Percentiles rank a stretch among this genome's conserved stretches.
Conservation (phyloP, 1,140 invertebrate species). For the Pseudobourletiella spinata region DNA sequence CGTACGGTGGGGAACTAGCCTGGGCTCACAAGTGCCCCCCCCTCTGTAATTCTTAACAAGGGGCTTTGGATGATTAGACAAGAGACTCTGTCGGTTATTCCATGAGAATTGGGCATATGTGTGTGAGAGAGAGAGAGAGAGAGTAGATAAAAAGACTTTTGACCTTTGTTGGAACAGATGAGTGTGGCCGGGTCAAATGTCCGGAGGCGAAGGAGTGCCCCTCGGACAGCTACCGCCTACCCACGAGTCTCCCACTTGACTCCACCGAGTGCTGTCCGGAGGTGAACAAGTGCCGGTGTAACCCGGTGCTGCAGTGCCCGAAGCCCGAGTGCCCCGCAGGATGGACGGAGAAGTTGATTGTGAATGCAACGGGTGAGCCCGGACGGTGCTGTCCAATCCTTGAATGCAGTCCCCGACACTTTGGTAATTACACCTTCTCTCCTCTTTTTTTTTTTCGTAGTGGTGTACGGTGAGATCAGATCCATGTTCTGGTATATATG, state of each 20-base stretch:
- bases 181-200: slow-evolving; percentile 37
- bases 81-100: no score
- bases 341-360: slow-evolving; percentile 11
- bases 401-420: slow-evolving; percentile 30
- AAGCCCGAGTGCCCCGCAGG: slow-evolving; percentile 31
- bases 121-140: no score
- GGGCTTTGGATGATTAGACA: no score
- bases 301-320: slow-evolving; percentile 31
- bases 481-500: no score
- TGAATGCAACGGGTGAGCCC: slow-evolving; percentile 36
- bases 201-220: slow-evolving; percentile 35
- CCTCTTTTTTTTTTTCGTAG: no score
- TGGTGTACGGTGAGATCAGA: no score
- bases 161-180: no score
- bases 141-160: no score
- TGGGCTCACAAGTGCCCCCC: no score
- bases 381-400: slow-evolving; percentile 39
- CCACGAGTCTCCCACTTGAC: slow-evolving; percentile 26
- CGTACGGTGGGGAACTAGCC: no score
- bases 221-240: slow-evolving; percentile 38
- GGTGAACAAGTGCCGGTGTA: slow-evolving; percentile 37
- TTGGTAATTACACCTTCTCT: not conserved
- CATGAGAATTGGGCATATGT: no score
- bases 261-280: slow-evolving; percentile 35
- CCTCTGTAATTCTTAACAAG: no score